These are phyloP conservation scores for Rotaria macrura DNA, from an alignment of 2,888 invertebrate species.

Conservation along the genomic window DNA sequence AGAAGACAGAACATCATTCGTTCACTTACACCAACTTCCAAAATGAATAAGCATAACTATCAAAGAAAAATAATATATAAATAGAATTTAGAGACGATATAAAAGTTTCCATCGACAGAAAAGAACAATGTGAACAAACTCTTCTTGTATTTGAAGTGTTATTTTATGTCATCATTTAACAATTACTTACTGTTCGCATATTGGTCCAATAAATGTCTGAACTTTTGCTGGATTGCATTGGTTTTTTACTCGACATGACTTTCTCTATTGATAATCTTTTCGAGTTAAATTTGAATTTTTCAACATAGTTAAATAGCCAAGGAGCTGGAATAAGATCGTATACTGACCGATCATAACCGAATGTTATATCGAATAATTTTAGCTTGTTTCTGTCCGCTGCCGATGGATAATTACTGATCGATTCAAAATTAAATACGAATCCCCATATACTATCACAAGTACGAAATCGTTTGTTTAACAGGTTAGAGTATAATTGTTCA, in stretches of 20 bases:
- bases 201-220: constrained; percentile 12
- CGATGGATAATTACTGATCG: background rate
- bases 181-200: background rate
- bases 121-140: too few species aligned
- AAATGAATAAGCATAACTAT: too few species aligned
- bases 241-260: background rate
- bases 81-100: too few species aligned
- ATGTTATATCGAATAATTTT: background rate
- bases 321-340: background rate
- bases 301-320: background rate
- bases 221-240: background rate
- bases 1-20: too few species aligned
- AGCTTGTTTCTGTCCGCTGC: background rate
- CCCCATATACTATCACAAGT: background rate
- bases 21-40: too few species aligned
- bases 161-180: background rate
- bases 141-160: too few species aligned
- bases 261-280: background rate
- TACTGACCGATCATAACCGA: background rate
- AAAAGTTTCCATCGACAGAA: too few species aligned
- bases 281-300: background rate
- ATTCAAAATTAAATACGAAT: background rate
- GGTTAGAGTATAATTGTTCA: background rate
- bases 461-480: background rate
- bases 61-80: too few species aligned